Evolutionary conservation across 2,888 invertebrate species (phyloP).

Genomic region (Geotrupes spiniger): DNA sequence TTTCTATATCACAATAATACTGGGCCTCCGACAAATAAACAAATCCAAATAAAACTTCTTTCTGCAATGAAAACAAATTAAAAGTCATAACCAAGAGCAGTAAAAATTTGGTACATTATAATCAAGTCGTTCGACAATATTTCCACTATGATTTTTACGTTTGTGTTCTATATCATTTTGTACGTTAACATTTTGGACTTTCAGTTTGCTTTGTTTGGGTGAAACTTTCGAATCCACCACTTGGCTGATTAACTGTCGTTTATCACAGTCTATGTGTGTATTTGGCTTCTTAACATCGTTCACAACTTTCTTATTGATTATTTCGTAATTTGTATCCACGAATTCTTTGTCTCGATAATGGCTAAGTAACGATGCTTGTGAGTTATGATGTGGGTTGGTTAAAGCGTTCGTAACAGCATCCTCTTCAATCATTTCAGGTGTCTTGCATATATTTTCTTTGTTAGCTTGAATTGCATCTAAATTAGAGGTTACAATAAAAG

Average conservation of each 20-base stretch:
- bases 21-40: constrained; percentile 53
- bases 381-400: constrained; percentile 30
- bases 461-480: constrained; percentile 36
- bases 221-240: too few relatives aligned
- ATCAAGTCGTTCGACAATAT: too few relatives aligned
- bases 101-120: too few relatives aligned
- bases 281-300: constrained; percentile 1
- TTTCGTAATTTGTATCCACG: constrained; percentile 14
- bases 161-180: too few relatives aligned
- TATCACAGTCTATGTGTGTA: too few relatives aligned
- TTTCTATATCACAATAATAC: constrained; percentile 43
- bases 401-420: constrained; percentile 23
- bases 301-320: constrained; percentile 8
- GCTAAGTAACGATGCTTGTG: constrained; percentile 20
- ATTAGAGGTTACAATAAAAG: constrained; percentile 19
- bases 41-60: constrained; percentile 51
- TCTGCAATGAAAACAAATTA: constrained; percentile 31
- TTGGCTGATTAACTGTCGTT: too few relatives aligned
- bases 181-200: too few relatives aligned
- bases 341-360: constrained; percentile 6
- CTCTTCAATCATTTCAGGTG: constrained; percentile 25
- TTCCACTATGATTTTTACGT: too few relatives aligned
- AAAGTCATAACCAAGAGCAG: constrained; percentile 7
- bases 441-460: constrained; percentile 29
- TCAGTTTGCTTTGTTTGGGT: too few relatives aligned